Percentiles rank a stretch among this genome's conserved stretches.
Conservation (phyloP, 2,888 invertebrate species). For the Vannuccia rotundouncinata region DNA sequence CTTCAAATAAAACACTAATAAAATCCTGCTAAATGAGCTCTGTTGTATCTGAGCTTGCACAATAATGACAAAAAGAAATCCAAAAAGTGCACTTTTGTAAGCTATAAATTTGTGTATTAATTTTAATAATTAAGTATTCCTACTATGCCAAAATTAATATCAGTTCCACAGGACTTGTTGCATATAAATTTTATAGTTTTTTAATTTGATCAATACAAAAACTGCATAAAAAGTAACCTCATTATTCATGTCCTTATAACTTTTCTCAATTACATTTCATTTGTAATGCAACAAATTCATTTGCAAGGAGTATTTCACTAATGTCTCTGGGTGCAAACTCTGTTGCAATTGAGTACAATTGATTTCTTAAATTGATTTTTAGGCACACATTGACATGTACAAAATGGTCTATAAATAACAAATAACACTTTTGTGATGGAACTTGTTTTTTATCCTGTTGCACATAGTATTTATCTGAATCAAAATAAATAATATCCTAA, state of each 20-base stretch:
- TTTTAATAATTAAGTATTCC: conserved; percentile 17
- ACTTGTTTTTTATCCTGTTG: neutral
- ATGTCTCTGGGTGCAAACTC: neutral
- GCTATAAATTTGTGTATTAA: conserved; percentile 7
- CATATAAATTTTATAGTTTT: neutral
- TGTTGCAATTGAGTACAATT: neutral
- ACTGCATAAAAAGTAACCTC: conserved; percentile 1
- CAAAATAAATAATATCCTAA: neutral
- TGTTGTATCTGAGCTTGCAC: neutral
- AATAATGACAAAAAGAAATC: neutral
- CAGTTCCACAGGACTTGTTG: conserved; percentile 13
- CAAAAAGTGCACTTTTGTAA: conserved; percentile 3
- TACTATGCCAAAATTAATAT: conserved; percentile 11
- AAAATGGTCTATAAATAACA: neutral
- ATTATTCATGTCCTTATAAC: neutral
- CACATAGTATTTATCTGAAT: neutral
- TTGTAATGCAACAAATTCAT: neutral
- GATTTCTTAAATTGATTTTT: neutral
- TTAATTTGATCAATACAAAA: neutral
- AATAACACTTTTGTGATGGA: neutral
- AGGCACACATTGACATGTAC: neutral
- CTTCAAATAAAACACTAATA: neutral
- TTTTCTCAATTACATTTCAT: neutral
- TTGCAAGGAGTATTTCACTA: neutral
- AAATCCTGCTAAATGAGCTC: neutral